Conservation (phyloP, 2,113 vertebrate species). For the Cygnus buccinator region DNA sequence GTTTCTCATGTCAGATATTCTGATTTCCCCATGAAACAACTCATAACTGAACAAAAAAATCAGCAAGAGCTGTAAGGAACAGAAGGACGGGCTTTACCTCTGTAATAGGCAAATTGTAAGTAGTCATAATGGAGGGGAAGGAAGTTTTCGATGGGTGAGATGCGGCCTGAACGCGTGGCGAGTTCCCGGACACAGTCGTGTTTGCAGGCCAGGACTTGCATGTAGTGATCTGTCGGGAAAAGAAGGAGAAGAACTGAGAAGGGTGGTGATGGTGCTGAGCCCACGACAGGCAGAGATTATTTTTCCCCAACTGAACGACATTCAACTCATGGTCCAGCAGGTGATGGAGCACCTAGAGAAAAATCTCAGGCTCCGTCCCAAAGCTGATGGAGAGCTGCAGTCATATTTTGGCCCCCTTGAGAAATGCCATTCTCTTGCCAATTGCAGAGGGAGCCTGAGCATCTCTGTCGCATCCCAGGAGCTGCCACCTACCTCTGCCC, state of each 20-base stretch:
- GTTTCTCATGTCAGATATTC: not conserved
- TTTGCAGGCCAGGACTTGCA: constrained; percentile 91
- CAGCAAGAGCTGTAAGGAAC: not conserved
- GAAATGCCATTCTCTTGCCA: not conserved
- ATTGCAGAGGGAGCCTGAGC: constrained; percentile 57
- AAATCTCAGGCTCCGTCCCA: not conserved
- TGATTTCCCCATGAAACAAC: not conserved
- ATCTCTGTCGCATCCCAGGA: not conserved
- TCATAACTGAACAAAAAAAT: not conserved
- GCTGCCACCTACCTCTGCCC: not conserved
- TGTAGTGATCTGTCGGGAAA: constrained; percentile 88
- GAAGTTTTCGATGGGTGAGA: constrained; percentile 94
- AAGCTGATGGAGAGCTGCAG: not conserved
- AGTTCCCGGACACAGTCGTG: constrained; percentile 94
- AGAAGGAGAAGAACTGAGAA: not conserved
- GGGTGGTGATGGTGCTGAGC: not conserved
- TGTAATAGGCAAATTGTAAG: constrained; percentile 94
- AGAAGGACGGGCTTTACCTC: constrained; percentile 74
- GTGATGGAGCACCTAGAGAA: accelerated
- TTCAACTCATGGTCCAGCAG: not conserved
- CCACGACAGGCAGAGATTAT: not conserved
- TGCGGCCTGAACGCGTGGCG: constrained; percentile 89
- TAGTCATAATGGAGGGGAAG: constrained; percentile 95
- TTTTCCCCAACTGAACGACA: not conserved
- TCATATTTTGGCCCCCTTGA: not conserved